Evolutionary conservation across 2,888 invertebrate species (phyloP).

Genomic region (Drosophila anomelani): DNA sequence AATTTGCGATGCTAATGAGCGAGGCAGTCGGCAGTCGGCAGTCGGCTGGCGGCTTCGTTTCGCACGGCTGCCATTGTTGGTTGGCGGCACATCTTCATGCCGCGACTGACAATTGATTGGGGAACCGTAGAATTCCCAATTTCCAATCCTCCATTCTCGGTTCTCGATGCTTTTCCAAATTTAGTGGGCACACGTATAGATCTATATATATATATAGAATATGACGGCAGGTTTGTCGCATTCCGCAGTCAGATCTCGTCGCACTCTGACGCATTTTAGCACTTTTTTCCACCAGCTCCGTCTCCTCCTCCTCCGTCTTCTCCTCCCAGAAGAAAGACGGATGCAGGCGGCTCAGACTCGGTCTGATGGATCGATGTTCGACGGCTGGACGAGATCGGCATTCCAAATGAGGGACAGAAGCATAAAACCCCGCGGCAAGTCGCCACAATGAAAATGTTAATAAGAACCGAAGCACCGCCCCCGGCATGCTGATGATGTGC

Average conservation of each 20-base stretch:
- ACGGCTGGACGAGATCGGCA: slow-evolving; percentile 45
- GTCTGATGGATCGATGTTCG: slow-evolving; percentile 48
- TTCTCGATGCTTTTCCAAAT: slow-evolving; percentile 19
- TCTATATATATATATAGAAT: slow-evolving; percentile 44
- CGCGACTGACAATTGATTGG: slow-evolving; percentile 36
- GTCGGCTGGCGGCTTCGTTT: slow-evolving; percentile 1
- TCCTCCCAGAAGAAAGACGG: slow-evolving; percentile 53
- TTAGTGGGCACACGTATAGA: slow-evolving; percentile 17
- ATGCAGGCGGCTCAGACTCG: slow-evolving; percentile 57
- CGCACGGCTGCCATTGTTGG: slow-evolving; percentile 41
- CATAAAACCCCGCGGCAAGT: slow-evolving; percentile 52
- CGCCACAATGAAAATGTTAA: slow-evolving; percentile 67
- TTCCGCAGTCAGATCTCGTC: slow-evolving; percentile 62
- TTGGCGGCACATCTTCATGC: slow-evolving; percentile 30
- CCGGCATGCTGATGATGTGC: slow-evolving; percentile 63
- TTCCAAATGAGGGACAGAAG: slow-evolving; percentile 54
- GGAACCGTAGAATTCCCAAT: slow-evolving; percentile 5
- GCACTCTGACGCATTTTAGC: slow-evolving; percentile 67
- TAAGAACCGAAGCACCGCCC: slow-evolving; percentile 51
- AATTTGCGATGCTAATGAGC: slow-evolving; percentile 45
- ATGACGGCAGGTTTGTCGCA: slow-evolving; percentile 64
- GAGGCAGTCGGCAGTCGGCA: slow-evolving; percentile 7
- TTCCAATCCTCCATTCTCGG: slow-evolving; percentile 13
- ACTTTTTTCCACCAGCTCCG: slow-evolving; percentile 40
- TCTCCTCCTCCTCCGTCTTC: not conserved